Base-by-base conservation (phyloP, 2,797 vertebrate genomes). In the Nannoperca obscura region DNA sequence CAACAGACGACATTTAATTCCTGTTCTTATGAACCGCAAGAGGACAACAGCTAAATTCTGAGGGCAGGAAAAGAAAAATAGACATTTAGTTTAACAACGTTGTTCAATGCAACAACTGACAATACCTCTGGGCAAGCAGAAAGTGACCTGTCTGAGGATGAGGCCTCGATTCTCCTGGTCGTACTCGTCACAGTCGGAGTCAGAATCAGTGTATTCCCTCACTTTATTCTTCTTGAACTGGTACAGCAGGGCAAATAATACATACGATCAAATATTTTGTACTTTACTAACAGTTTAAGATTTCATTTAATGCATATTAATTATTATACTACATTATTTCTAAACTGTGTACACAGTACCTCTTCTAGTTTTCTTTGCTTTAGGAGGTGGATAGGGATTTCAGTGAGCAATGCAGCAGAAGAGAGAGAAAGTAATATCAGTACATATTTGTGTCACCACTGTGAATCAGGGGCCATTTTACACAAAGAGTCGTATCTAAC, bases 211-310 rank as follows among this genome's bases (percentile, higher is more conserved):
- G 38, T 55, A 81, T 2, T 95, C 90, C 59, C 92, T 94, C 74
- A 95, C 92, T 94, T 96, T 95, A 86, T 92, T 94, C 74, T 88
- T 91, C 82, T 82, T 95, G 86, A 96, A 96, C 95, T 95, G 80
- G 19, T 30, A n/a, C 34, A 80, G 36, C 24, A 73, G 34, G 15
- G 5, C 15, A 82, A 49, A 65, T 7, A 52, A 54, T 2, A 59
- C 24, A 73, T 4, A 10, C 6, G 5, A 68, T 60, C 8, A 62
- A 27, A 44, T 34, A 7, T 15, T 54, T 47, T 1, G 12, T 5
- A 46, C 9, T 52, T 27, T n/a, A 49, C 13, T 40, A 30, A 30
- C 7, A 58, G 3, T 44, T 77, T 30, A 3, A 71, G 24, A 10
- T 40, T 71, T 19, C 5, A 14, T 47, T 72, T 10, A 38, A 38